These are phyloP conservation scores for Athalia circularis DNA, from an alignment of 2,888 invertebrate species.

Conservation along the genomic window DNA sequence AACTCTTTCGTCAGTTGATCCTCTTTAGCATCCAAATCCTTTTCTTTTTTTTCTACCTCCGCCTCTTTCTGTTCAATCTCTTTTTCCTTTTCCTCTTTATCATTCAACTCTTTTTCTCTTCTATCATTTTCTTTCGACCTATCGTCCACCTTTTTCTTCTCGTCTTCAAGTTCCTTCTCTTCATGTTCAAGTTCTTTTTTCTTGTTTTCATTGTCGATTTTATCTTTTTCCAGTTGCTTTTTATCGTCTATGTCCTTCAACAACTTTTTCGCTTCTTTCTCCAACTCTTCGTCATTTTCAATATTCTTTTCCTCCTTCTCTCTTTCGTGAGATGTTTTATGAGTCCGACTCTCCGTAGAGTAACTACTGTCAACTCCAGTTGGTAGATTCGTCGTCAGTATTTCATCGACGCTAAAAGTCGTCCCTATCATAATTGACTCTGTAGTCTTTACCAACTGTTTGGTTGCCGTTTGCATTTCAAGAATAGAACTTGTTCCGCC, in stretches of 20 bases:
- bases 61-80: conserved; percentile 4
- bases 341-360: conserved; percentile 9
- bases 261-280: not conserved
- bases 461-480: not conserved
- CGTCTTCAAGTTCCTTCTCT: conserved; percentile 47
- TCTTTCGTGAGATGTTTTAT: not conserved
- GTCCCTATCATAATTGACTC: not conserved
- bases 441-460: not conserved
- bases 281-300: conserved; percentile 15
- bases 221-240: conserved; percentile 49
- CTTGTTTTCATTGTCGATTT: conserved; percentile 48
- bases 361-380: not conserved
- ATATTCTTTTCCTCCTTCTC: not conserved
- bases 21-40: conserved; percentile 39
- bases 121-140: conserved; percentile 51
- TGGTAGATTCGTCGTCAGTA: not conserved
- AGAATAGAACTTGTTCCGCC: not conserved
- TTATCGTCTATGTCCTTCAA: not conserved
- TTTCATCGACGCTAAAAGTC: not conserved
- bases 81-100: conserved; percentile 9
- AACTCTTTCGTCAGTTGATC: not conserved
- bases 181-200: conserved; percentile 26
- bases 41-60: conserved; percentile 42
- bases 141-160: conserved; percentile 44
- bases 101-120: conserved; percentile 44